Evolutionary conservation across 2,113 vertebrate species (phyloP).

Genomic region (Danio rerio): GRCz12tu NC_133196.1:8897001-8897500

Average conservation of each 20-base stretch:
- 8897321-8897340: constrained; percentile 34
- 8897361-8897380: constrained; percentile 31
- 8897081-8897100: no score
- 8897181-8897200: neutral
- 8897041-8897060: no score
- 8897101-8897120: no score
- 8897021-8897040: no score
- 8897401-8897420: constrained; percentile 45
- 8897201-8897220: neutral
- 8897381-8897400: constrained; percentile 44
- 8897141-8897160: no score
- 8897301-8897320: constrained; percentile 21
- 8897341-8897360: constrained; percentile 26
- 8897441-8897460: constrained; percentile 40
- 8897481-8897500: no score
- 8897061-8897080: no score
- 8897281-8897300: constrained; percentile 32
- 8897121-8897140: no score
- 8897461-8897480: neutral
- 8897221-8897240: neutral
- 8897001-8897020: no score
- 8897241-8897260: neutral
- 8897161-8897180: no score
- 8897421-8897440: constrained; percentile 44
- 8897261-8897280: neutral